Percentiles rank a stretch among this genome's conserved stretches.
Conservation (phyloP, 2,113 vertebrate genomes). For the Ochotona curzoniae region DNA sequence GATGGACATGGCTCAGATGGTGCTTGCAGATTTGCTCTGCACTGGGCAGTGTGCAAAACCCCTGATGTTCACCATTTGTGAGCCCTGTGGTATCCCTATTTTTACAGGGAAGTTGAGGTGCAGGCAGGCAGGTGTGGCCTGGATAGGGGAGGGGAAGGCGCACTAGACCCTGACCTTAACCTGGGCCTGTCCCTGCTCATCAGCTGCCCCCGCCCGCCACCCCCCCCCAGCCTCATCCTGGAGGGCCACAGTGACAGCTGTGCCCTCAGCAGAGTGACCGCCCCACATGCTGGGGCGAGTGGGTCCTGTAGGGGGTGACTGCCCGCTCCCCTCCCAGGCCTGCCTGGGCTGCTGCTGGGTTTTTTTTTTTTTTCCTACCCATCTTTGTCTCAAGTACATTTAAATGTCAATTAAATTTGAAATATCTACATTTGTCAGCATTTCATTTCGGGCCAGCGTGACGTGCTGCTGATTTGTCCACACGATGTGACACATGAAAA, state of each 20-base stretch:
- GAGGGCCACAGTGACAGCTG: background rate
- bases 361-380: slow-evolving; percentile 61
- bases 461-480: slow-evolving; percentile 96
- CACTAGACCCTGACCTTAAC: background rate
- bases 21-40: background rate
- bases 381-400: slow-evolving; percentile 89
- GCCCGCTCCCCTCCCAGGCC: slow-evolving; percentile 78
- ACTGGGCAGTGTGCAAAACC: background rate
- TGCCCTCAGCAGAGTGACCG: slow-evolving; percentile 41
- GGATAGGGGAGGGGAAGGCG: too few relatives aligned
- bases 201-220: background rate
- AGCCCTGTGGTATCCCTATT: background rate
- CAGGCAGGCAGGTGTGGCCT: too few relatives aligned
- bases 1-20: accelerated
- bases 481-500: slow-evolving; percentile 92
- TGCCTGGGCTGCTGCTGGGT: slow-evolving; percentile 87
- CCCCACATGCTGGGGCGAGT: slow-evolving; percentile 61
- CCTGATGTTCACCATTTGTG: background rate
- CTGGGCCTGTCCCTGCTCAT: background rate
- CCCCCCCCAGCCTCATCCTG: background rate
- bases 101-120: background rate
- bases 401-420: slow-evolving; percentile 99
- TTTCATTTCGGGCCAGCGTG: slow-evolving; percentile 92
- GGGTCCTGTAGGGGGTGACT: slow-evolving; percentile 75
- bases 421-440: slow-evolving; percentile 99